Evolutionary conservation across 2,797 vertebrate species (phyloP), one percentile per base, ranked within the genome.

Genomic region (Mergus octosetaceus): DNA sequence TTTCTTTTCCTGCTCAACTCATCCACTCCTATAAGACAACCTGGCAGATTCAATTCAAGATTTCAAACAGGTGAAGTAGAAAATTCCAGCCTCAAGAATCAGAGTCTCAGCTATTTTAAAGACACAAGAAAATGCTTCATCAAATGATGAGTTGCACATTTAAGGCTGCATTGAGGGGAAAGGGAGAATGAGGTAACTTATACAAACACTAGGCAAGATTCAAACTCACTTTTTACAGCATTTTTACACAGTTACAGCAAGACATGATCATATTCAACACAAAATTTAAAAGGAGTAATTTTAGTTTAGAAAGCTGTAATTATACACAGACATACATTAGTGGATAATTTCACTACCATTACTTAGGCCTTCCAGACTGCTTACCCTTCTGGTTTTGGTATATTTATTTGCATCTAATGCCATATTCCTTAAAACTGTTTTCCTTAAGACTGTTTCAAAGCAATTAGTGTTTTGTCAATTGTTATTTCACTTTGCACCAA

Each of bases 301-400:
- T 69, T 56, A 86, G 54, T 83, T 87, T 47, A 78, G 77, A 93
- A 94, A 94, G 24, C 64, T 92, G 53, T 53, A 93, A 71, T 87
- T 94, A 93, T 32, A 76, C 7, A 56, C 38, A 76, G 41, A 71
- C 10, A 3, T 66, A 75, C 16, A 22, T 76, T 49, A 91, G 60
- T 39, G 21, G 54, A 43, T 84, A 88, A 73, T 91, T 89, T 90
- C 41, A 70, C 62, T 88, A 84, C 20, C 38, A n/a, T 78, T 72
- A 90, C 36, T 90, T 75, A 74, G 75, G 83, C 84, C 45, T 81
- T 86, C 45, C 41, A 92, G 45, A 72, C 36, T 57, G 45, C 60
- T 62, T 47, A 86, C 5, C 22, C 20, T 77, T 87, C 62, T n/a
- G 64, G 28, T 64, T 88, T 85, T 66, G 47, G 22, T 61, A 9